Evolutionary conservation across 2,888 invertebrate genomes (phyloP).

Genomic region (Stenoptilia bipunctidactyla): DNA sequence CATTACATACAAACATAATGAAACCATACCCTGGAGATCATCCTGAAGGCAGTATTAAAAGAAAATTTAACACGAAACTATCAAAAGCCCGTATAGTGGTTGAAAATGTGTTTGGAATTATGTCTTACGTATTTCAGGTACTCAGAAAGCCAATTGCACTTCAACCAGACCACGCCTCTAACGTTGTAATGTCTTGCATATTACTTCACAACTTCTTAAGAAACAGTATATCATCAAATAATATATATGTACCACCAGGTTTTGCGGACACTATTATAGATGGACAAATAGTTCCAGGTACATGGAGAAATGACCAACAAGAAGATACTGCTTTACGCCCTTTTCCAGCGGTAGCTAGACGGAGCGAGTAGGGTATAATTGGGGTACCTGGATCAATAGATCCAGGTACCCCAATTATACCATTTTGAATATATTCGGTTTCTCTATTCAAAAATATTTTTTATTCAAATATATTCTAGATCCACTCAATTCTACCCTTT

Average conservation of each 20-base stretch:
- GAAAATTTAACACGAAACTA: slow-evolving; percentile 9
- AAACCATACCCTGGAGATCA: slow-evolving; percentile 11
- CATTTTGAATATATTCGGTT: no score
- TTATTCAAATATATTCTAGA: no score
- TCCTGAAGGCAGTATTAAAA: slow-evolving; percentile 3
- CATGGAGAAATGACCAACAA: slow-evolving; percentile 7
- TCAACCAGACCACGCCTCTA: slow-evolving; percentile 8
- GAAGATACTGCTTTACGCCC: slow-evolving; percentile 7
- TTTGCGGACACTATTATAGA: slow-evolving; percentile 5
- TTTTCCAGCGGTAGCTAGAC: slow-evolving; percentile 7
- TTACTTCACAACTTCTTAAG: slow-evolving; percentile 11
- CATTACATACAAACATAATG: slow-evolving; percentile 9
- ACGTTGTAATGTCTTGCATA: slow-evolving; percentile 9
- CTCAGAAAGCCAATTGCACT: slow-evolving; percentile 8
- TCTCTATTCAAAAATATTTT: no score
- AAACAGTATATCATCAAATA: slow-evolving; percentile 8
- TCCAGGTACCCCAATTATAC: no score
- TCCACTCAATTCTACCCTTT: no score
- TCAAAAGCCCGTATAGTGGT: slow-evolving; percentile 7
- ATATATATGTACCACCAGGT: slow-evolving; percentile 6
- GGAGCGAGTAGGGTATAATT: no score
- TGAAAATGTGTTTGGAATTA: slow-evolving; percentile 10
- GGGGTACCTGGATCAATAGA: no score
- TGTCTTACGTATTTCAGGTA: slow-evolving; percentile 9
- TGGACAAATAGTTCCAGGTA: slow-evolving; percentile 6